Evolutionary conservation across 1,140 invertebrate genomes (phyloP), one percentile per base, ranked within the genome.

Genomic region (Goniozus legneri): DNA sequence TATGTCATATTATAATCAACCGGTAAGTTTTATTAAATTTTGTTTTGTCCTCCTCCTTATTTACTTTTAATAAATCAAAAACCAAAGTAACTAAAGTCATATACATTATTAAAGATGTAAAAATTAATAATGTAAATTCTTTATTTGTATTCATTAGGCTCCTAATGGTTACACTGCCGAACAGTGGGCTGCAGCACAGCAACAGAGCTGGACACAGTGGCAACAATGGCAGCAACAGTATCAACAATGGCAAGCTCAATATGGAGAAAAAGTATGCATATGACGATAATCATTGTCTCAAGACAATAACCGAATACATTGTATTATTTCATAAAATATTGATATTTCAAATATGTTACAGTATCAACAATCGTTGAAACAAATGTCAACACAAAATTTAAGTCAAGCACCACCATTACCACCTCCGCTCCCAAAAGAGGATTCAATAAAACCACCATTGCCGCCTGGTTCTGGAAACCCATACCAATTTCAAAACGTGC

Each of bases 151-250:
- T 59, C 34, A 51, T 49, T 50, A 76, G 66, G 72, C 80, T 44
- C 79, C 79, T 46, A 79, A 78, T 41, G 80, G 81, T 10, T 87
- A 85, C 52, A 83, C 83, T 8, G 56, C 82, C 7, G 85, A 87
- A 42, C 85, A 88, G 66, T 88, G 86, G 79, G 75, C 80, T 38
- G 65, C 79, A 42, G 69, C 82, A 45, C 86, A 89, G 64, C 84
- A 87, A 53, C 86, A 89, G 64, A 86, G 88, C 60, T 90, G 87
- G 87, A 80, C 87, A 41, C 87, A 90, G 58, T 91, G 88, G 88
- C 80, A 85, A 22, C 85, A 86, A 51, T 90, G 88, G 85, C 87
- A 90, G 62, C 86, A 88, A 59, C 87, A 90, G 58, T 90, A 88
- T 65, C 82, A 86, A 32, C 87, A 89, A 59, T 91, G 88, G 88